Percentiles rank a stretch among this genome's conserved stretches.
These are phyloP conservation scores for Calameuta filiformis DNA, from an alignment of 2,888 invertebrate species.

Conservation along the genomic window DNA sequence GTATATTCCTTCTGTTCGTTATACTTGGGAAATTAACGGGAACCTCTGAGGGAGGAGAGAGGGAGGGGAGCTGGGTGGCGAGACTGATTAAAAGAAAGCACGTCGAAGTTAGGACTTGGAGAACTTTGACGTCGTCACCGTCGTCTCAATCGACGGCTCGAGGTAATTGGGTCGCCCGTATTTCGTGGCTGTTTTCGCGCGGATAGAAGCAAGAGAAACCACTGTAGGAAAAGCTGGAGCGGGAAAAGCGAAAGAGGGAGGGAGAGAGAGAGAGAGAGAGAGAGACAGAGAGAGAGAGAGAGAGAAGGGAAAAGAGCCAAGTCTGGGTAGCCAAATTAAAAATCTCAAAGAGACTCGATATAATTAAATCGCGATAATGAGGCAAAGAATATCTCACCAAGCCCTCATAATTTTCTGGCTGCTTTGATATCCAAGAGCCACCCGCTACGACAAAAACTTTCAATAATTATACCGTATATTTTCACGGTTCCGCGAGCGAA, in stretches of 20 bases:
- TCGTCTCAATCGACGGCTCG: too few relatives aligned
- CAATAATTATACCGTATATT: slow-evolving; percentile 42
- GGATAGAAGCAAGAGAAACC: slow-evolving; percentile 16
- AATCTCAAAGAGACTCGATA: slow-evolving; percentile 56
- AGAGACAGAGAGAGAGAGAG: too few relatives aligned
- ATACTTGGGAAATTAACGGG: too few relatives aligned
- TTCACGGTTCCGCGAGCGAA: slow-evolving; percentile 13
- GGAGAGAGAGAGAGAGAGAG: too few relatives aligned
- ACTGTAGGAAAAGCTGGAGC: too few relatives aligned
- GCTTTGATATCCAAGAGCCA: slow-evolving; percentile 46
- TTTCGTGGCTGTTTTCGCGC: slow-evolving; percentile 41
- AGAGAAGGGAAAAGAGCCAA: background rate
- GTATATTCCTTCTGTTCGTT: too few relatives aligned
- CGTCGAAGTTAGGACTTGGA: too few relatives aligned
- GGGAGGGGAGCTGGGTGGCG: background rate
- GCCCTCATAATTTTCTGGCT: slow-evolving; percentile 48
- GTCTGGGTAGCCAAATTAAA: slow-evolving; percentile 45
- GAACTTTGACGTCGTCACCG: slow-evolving; percentile 16
- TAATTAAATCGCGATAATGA: slow-evolving; percentile 61
- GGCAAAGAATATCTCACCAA: slow-evolving; percentile 51
- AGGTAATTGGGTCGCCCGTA: background rate
- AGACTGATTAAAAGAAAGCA: slow-evolving; percentile 44
- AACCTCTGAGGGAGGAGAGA: too few relatives aligned
- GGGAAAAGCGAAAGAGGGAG: too few relatives aligned
- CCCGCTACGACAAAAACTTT: slow-evolving; percentile 39